Conservation (phyloP, 1,140 invertebrate genomes). For the Nomia melanderi region DNA sequence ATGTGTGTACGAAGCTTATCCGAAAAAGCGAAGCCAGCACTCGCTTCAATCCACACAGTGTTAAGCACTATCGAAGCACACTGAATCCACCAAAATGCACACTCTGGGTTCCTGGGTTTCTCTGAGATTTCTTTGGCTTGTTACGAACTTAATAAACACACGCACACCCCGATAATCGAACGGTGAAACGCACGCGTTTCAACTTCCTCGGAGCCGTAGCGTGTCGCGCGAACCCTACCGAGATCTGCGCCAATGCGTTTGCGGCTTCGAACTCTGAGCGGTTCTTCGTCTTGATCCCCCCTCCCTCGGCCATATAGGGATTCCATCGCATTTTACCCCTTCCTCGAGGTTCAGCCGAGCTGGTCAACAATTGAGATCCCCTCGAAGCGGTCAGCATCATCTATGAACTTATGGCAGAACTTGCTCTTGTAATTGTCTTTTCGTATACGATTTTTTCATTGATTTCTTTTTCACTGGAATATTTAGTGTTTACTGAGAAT, state of each 20-base stretch:
- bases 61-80: constrained; percentile 27
- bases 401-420: neutral
- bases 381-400: neutral
- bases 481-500: no score
- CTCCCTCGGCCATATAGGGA: neutral
- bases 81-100: constrained; percentile 25
- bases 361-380: no score
- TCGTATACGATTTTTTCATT: no score
- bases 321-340: neutral
- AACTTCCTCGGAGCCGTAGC: constrained; percentile 12
- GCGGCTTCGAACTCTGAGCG: constrained; percentile 38
- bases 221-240: constrained; percentile 38
- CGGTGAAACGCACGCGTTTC: constrained; percentile 29
- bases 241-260: constrained; percentile 52
- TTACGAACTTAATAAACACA: constrained; percentile 16
- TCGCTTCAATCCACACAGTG: constrained; percentile 21
- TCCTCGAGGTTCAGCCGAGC: no score
- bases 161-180: constrained; percentile 9
- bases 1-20: constrained; percentile 41
- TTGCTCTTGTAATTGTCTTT: no score
- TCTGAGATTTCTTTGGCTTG: neutral
- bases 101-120: neutral
- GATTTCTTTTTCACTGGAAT: no score
- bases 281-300: constrained; percentile 16
- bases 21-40: constrained; percentile 17